Percentiles rank a stretch among this genome's conserved stretches.
phyloP scores from a whole-genome alignment of 2,888 invertebrate species.

The Drosophila ustulata region DNA sequence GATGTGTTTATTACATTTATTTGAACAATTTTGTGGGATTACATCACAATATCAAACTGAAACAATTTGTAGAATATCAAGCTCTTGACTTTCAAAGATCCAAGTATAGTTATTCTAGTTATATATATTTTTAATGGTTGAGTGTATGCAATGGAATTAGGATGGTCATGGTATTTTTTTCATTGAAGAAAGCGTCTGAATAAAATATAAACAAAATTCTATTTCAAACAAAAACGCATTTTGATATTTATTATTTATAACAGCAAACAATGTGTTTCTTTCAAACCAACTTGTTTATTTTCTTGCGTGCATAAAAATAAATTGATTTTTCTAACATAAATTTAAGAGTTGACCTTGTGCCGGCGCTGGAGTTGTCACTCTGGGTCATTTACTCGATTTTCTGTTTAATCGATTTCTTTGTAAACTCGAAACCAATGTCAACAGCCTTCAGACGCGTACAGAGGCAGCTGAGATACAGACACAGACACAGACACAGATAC shows the following conservation, averaged over 20 bases:
- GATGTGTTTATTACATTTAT: too few relatives aligned
- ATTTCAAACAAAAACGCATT: background rate
- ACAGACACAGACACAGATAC: constrained; percentile 28
- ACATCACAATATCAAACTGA: too few relatives aligned
- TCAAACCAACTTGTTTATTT: constrained; percentile 19
- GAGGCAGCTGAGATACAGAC: constrained; percentile 16
- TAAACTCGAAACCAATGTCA: constrained; percentile 83
- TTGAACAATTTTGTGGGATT: too few relatives aligned
- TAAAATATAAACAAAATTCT: background rate
- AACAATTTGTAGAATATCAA: too few relatives aligned
- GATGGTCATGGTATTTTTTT: too few relatives aligned
- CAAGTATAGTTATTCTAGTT: too few relatives aligned
- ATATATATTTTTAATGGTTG: too few relatives aligned
- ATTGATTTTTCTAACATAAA: constrained; percentile 28
- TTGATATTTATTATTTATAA: background rate
- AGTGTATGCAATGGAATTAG: too few relatives aligned
- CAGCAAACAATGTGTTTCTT: constrained; percentile 23
- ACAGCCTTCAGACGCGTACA: constrained; percentile 72
- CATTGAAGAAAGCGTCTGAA: too few relatives aligned
- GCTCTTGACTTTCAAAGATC: too few relatives aligned
- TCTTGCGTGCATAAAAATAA: constrained; percentile 3
- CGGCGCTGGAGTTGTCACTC: constrained; percentile 41
- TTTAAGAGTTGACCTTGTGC: constrained; percentile 64
- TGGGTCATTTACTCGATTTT: constrained; percentile 79
- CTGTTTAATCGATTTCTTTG: constrained; percentile 84